Evolutionary conservation across 2,888 invertebrate genomes (phyloP).

Genomic region (Agonopterix subpropinquella): DNA sequence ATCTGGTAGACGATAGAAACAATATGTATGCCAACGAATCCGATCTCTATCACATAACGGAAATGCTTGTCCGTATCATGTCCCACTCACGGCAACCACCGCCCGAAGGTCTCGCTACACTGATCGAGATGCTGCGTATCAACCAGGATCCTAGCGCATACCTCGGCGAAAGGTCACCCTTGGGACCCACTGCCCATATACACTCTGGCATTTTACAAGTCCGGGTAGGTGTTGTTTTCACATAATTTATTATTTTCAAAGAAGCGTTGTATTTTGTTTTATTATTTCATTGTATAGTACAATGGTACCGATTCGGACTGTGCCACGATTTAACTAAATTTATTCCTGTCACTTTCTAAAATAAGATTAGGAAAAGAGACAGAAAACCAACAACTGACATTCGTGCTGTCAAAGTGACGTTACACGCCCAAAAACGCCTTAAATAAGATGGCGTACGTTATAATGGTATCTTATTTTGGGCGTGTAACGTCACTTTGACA

Average conservation of each 20-base stretch:
- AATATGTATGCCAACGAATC: conserved; percentile 86
- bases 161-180: conserved; percentile 84
- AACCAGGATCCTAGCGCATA: conserved; percentile 83
- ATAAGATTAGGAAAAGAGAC: too few species aligned
- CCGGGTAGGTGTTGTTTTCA: conserved; percentile 70
- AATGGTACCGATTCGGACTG: too few species aligned
- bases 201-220: conserved; percentile 94
- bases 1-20: conserved; percentile 88
- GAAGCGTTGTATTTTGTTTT: too few species aligned
- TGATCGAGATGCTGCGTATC: conserved; percentile 87
- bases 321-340: too few species aligned
- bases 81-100: conserved; percentile 84
- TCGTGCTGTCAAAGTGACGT: too few species aligned
- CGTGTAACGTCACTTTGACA: too few species aligned
- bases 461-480: too few species aligned
- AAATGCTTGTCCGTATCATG: conserved; percentile 85
- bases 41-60: conserved; percentile 92
- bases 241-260: background rate
- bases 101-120: conserved; percentile 87
- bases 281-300: too few species aligned
- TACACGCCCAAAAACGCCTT: too few species aligned
- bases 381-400: too few species aligned
- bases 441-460: too few species aligned
- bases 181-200: conserved; percentile 91
- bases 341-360: too few species aligned